Evolutionary conservation across 2,888 invertebrate genomes (phyloP), one percentile per base, ranked within the genome.

Genomic region (Clistopyga incitator): DNA sequence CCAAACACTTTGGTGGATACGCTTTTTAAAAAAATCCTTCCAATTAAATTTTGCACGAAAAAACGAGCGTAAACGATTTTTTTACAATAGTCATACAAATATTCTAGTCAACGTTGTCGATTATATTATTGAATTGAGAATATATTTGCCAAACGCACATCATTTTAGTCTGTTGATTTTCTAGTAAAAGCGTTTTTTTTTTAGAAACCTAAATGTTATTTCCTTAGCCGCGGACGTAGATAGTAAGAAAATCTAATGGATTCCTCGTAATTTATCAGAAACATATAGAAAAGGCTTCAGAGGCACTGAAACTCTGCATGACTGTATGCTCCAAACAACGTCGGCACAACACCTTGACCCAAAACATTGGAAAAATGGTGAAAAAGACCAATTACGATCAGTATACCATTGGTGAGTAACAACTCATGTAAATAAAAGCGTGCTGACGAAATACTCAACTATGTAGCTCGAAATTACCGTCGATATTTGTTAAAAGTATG

Each of bases 301-400:
- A 95, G 34, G 95, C 97, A 13, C 94, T 98, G 71, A 98, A 98
- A 92, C 94, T 95, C 76, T 96, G 97, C 78, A 94, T 98, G 75
- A 94, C 95, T n/a, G 95, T 98, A 0, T 98, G 98, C 91, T 96
- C 96, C 89, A 94, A 95, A 72, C 95, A 95, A 86, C 94, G 97
- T 50, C 95, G 95, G 88, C 96, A 96, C 90, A 95, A 94, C 78
- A 96, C 97, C 0, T 94, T 98, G 50, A 95, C 97, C 0, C 97
- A 97, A 90, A 96, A 96, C 25, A 94, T 98, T 82, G 97, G 97
- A n/a, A 97, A 97, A 91, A 97, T 97, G 89, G 96, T 95, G 88
- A 96, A 95, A 93, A 95, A 96, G 94, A 95, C 95, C 1, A 97
- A 97, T 92, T 98, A 97, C 90, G 95, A 96, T 87, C 93, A 94